A percentile compares a stretch with the other conserved stretches of the same genome.
phyloP scores from a whole-genome alignment of 2,888 invertebrate genomes.

The Drosophila monieri region DNA sequence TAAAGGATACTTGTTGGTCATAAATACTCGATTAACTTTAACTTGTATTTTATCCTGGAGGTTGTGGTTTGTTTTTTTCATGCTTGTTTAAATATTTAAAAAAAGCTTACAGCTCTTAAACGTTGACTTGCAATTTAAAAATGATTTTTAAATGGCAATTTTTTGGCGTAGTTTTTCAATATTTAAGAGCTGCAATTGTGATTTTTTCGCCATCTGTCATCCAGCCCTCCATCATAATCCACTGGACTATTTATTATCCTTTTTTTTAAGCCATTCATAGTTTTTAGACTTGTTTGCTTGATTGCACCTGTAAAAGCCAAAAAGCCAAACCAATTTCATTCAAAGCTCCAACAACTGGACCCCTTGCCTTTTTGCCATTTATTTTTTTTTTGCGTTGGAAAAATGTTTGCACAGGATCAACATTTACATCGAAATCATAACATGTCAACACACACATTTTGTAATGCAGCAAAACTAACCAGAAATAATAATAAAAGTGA shows the following conservation, averaged over 20 bases:
- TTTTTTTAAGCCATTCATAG: background rate
- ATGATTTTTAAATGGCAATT: background rate
- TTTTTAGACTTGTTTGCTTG: background rate
- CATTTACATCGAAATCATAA: conserved; percentile 64
- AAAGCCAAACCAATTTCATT: conserved; percentile 9
- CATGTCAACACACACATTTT: conserved; percentile 66
- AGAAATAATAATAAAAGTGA: conserved; percentile 51
- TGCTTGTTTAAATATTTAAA: too few relatives aligned
- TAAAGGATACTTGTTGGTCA: background rate
- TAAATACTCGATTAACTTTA: background rate
- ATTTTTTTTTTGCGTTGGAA: conserved; percentile 11
- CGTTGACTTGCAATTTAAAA: background rate
- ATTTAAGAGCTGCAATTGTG: background rate
- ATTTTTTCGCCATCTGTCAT: background rate
- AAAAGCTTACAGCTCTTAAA: too few relatives aligned
- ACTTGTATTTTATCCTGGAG: background rate
- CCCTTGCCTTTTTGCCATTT: background rate
- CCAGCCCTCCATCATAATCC: conserved; percentile 1
- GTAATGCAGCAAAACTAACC: conserved; percentile 60
- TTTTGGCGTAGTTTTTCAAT: background rate
- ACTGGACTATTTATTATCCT: background rate
- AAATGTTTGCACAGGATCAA: conserved; percentile 30
- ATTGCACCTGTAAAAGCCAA: conserved; percentile 3
- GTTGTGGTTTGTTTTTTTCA: too few relatives aligned
- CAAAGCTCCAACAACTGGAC: conserved; percentile 5